A percentile compares a stretch with the other conserved stretches of the same genome.
Evolutionary conservation across 1,140 invertebrate genomes (phyloP).

Genomic region (Brachionus calyciflorus): DNA sequence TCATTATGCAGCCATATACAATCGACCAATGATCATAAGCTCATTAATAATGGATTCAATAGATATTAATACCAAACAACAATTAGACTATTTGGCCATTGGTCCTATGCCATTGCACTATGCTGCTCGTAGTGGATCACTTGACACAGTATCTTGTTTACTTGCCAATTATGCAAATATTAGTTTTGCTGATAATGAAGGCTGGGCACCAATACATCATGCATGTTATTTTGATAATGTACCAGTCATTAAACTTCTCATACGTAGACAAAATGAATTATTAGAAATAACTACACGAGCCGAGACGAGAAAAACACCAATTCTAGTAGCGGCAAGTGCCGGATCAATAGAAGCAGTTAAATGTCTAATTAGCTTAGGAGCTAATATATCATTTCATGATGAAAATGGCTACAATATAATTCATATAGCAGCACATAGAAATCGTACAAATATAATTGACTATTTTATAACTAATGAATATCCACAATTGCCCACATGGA

Average conservation of each 20-base stretch:
- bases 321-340: conserved; percentile 58
- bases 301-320: conserved; percentile 55
- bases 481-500: conserved; percentile 56
- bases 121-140: conserved; percentile 56
- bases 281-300: conserved; percentile 52
- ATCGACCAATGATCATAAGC: conserved; percentile 56
- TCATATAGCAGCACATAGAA: conserved; percentile 55
- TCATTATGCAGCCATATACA: conserved; percentile 59
- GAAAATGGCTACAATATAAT: conserved; percentile 55
- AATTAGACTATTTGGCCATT: conserved; percentile 53
- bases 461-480: conserved; percentile 57
- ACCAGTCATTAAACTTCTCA: conserved; percentile 54
- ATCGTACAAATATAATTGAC: conserved; percentile 59
- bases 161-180: conserved; percentile 57
- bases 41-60: conserved; percentile 54
- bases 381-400: conserved; percentile 53
- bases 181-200: conserved; percentile 55
- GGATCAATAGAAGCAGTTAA: conserved; percentile 56
- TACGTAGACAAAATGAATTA: conserved; percentile 54
- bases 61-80: conserved; percentile 57
- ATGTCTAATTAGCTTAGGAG: conserved; percentile 54
- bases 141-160: conserved; percentile 57
- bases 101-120: conserved; percentile 60
- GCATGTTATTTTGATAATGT: conserved; percentile 59
- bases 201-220: conserved; percentile 60